phyloP scores from a whole-genome alignment of 2,113 vertebrate genomes.

The Lamprotornis superbus region DNA sequence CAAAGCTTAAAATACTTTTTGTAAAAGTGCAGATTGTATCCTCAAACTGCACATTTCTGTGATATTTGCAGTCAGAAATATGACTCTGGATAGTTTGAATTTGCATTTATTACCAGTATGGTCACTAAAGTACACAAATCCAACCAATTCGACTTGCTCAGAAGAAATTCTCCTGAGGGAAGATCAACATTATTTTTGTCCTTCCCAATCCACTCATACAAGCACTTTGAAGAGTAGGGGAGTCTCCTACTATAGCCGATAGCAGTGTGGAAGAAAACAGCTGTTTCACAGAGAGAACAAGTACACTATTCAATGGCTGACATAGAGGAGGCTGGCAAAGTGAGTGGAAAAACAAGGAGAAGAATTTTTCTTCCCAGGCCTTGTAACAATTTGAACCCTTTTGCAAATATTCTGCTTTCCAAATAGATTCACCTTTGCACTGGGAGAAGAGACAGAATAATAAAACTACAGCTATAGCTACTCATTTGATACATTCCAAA shows the following conservation, averaged over 20 bases:
- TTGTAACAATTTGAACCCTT: background rate
- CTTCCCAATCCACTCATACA: background rate
- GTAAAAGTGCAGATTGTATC: background rate
- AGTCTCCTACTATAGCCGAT: background rate
- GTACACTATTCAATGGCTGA: background rate
- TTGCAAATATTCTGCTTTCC: background rate
- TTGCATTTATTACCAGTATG: background rate
- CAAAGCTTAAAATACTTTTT: background rate
- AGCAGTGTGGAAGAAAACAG: background rate
- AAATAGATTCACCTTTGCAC: background rate
- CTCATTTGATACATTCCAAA: fast-evolving
- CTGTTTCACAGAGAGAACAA: background rate
- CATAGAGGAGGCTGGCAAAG: background rate
- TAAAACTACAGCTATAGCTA: background rate
- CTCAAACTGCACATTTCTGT: background rate
- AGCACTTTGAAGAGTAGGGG: background rate
- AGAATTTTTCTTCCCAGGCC: background rate
- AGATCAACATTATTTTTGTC: background rate
- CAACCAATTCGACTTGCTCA: background rate
- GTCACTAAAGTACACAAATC: background rate
- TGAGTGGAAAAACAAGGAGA: background rate
- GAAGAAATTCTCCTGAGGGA: background rate
- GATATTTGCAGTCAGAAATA: background rate
- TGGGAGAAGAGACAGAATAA: background rate
- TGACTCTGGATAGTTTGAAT: background rate